Evolutionary conservation across 2,797 vertebrate species (phyloP), one percentile per base, ranked within the genome.

Genomic region (Linurgus olivaceus): DNA sequence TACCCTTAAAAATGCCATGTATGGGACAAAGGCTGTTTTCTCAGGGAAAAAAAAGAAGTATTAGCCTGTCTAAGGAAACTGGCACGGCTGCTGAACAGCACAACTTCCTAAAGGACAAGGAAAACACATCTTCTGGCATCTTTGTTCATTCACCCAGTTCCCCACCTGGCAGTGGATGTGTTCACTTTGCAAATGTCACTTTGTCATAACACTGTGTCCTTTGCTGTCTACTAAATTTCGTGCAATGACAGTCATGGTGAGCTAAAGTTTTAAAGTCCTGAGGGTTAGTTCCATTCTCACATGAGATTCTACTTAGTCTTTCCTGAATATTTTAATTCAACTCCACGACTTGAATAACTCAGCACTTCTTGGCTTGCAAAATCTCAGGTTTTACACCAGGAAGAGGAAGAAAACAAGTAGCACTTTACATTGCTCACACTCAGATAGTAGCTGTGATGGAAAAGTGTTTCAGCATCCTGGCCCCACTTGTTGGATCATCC

Each of bases 161-260:
- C 47, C 33, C 48, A 86, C 48, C 74, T 92, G 52, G 38, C 55
- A 82, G 14, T 13, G 63, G 26, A 75, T 55, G 12, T 35, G 52
- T 45, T 90, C 80, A 47, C 48, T 88, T 76, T 58, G 52, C 61
- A 92, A 42, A 63, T 67, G 58, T 79, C 90, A 51, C 71, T 91
- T 93, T 63, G 31, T 59, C 3, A 0, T 55, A 57, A 87, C 21
- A 45, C 24, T 85, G 57, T 54, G 63, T 90, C 81, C 73, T 94
- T 93, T 62, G 35, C 88, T 86, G 59, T 73, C 86, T 81, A n/a
- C 25, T 84, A 13, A 18, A 81, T 92, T 88, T 68, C 55, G 40
- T 57, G 47, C 42, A 70, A 38, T 45, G n/a, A 35, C 66, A 80
- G 70, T 78, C 73, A 79, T 20, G 9, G 19, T 61, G 50, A 55